These are phyloP conservation scores for Melopsittacus undulatus DNA, from an alignment of 2,797 vertebrate species.

Conservation along the genomic window DNA sequence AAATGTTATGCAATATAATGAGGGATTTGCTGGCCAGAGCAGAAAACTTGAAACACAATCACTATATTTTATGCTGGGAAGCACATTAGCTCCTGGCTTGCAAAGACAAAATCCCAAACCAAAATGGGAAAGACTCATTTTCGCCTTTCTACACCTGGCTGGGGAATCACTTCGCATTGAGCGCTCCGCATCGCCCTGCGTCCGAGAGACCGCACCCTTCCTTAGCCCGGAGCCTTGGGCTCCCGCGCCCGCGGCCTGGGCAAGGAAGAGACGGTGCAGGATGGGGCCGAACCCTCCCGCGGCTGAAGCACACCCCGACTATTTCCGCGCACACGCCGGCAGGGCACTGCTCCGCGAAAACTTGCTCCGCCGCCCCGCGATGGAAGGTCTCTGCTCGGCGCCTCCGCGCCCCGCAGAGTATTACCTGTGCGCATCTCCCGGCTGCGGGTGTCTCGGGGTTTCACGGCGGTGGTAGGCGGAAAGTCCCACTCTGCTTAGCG, in stretches of 20 bases:
- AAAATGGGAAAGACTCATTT: not conserved
- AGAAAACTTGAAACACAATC: not conserved
- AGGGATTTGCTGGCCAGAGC: not conserved
- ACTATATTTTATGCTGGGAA: not conserved
- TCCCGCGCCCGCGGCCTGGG: not conserved
- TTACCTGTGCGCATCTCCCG: not conserved
- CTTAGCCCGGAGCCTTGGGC: not conserved
- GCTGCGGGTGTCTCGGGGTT: not conserved
- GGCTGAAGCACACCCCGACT: rapidly evolving
- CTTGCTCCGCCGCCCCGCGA: not conserved
- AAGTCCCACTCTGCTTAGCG: not conserved
- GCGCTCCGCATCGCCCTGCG: not conserved
- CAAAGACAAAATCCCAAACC: not conserved
- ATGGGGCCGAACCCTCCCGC: not conserved
- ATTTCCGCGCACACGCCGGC: not conserved
- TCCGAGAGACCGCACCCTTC: not conserved
- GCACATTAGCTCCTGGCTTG: not conserved
- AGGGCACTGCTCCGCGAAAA: not conserved
- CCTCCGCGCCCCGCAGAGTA: not conserved
- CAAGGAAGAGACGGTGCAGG: too few relatives aligned
- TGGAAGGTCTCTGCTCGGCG: not conserved
- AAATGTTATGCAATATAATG: not conserved
- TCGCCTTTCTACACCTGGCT: not conserved
- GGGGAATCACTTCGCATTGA: rapidly evolving
- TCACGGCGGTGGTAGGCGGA: not conserved